Percentiles rank a stretch among this genome's conserved stretches.
phyloP scores from a whole-genome alignment of 1,140 invertebrate species.

The Bombus balteatus region DNA sequence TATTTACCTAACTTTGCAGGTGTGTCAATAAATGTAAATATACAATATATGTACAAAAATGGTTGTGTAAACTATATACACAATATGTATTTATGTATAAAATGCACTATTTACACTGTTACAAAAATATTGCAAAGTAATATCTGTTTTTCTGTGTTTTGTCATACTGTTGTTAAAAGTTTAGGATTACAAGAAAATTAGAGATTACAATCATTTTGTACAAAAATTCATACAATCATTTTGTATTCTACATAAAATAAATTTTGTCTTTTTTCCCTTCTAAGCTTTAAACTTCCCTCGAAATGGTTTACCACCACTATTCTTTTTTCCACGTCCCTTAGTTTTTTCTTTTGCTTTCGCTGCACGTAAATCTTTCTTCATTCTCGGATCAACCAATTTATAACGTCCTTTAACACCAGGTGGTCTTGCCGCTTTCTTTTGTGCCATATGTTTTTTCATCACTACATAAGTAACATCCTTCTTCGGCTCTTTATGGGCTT shows the following conservation, averaged over 20 bases:
- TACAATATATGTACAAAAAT: slow-evolving; percentile 13
- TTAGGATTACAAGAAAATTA: neutral
- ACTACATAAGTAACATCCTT: slow-evolving; percentile 97
- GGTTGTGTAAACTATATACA: neutral
- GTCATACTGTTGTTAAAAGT: neutral
- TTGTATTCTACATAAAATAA: slow-evolving; percentile 6
- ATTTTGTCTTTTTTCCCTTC: slow-evolving; percentile 58
- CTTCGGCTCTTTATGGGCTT: slow-evolving; percentile 92
- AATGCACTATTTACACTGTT: neutral
- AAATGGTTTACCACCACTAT: slow-evolving; percentile 53
- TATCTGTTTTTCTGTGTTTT: neutral
- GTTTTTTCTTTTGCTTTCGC: slow-evolving; percentile 86
- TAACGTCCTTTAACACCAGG: slow-evolving; percentile 95
- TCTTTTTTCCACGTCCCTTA: slow-evolving; percentile 79
- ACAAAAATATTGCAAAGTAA: neutral
- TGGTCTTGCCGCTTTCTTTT: slow-evolving; percentile 90
- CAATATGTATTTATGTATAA: slow-evolving; percentile 30
- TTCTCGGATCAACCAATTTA: slow-evolving; percentile 96
- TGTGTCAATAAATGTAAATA: neutral
- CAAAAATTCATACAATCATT: slow-evolving; percentile 36
- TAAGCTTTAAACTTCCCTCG: slow-evolving; percentile 59
- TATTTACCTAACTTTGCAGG: neutral
- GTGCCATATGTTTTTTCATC: slow-evolving; percentile 93
- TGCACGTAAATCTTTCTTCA: slow-evolving; percentile 96
- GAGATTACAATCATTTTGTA: too few relatives aligned